A percentile compares a stretch with the other conserved stretches of the same genome.
These are phyloP conservation scores for Psilopsiagon aurifrons DNA, from an alignment of 2,113 vertebrate species.

Conservation along the genomic window DNA sequence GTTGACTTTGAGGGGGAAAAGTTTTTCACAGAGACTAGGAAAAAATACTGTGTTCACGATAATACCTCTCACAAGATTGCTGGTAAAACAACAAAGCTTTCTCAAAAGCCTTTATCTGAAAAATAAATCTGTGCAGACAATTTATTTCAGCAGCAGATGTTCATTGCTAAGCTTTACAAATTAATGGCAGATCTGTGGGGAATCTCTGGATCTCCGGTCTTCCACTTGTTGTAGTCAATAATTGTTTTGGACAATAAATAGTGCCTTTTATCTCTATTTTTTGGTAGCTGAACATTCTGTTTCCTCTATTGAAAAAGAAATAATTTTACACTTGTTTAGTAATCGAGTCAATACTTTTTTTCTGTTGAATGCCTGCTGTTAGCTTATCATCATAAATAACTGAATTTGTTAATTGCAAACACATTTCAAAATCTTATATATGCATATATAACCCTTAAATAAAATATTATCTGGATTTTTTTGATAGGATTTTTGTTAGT, in stretches of 20 bases:
- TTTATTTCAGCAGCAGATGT: conserved; percentile 27
- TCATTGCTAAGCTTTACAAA: conserved; percentile 30
- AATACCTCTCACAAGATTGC: background rate
- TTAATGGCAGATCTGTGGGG: conserved; percentile 33
- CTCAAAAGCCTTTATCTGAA: background rate
- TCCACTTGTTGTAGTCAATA: conserved; percentile 19
- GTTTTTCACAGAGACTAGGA: background rate
- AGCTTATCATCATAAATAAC: conserved; percentile 30
- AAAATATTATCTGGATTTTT: background rate
- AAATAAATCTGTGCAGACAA: conserved; percentile 33
- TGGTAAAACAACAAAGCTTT: conserved; percentile 27
- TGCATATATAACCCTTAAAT: background rate
- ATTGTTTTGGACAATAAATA: conserved; percentile 4
- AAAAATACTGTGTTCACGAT: background rate
- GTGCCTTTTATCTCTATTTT: conserved; percentile 39
- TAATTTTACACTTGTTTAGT: conserved; percentile 50
- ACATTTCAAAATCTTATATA: background rate
- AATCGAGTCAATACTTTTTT: conserved; percentile 44
- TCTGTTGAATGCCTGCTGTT: conserved; percentile 23
- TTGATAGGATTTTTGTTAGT: background rate
- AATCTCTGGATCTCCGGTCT: conserved; percentile 31
- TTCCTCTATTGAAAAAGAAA: conserved; percentile 55
- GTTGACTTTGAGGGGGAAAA: background rate
- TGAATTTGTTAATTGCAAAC: background rate
- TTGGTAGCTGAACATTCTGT: conserved; percentile 42